A percentile compares a stretch with the other conserved stretches of the same genome.
phyloP scores from a whole-genome alignment of 2,797 vertebrate genomes.

The Sciurus carolinensis region DNA sequence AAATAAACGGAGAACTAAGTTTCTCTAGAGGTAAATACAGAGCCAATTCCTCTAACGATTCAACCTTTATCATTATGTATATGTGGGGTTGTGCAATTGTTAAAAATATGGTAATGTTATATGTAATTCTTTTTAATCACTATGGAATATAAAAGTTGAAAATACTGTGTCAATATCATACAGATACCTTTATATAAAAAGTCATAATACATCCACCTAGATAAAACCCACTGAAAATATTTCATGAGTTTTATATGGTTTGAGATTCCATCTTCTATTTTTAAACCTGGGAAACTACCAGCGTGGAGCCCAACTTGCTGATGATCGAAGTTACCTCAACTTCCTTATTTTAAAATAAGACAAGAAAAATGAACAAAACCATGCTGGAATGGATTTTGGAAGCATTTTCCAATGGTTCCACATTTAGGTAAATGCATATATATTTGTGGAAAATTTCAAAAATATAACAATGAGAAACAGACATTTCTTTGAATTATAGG shows the following conservation, averaged over 20 bases:
- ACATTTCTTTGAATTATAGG: conserved; percentile 19
- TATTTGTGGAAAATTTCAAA: conserved; percentile 75
- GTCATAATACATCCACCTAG: conserved; percentile 90
- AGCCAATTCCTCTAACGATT: conserved; percentile 86
- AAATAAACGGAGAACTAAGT: conserved; percentile 88
- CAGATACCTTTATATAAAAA: conserved; percentile 94
- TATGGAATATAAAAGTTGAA: conserved; percentile 94
- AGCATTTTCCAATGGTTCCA: conserved; percentile 74
- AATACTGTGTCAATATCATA: conserved; percentile 96
- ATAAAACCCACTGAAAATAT: conserved; percentile 83
- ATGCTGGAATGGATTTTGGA: conserved; percentile 84
- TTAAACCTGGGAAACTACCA: conserved; percentile 85
- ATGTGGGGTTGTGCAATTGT: conserved; percentile 89
- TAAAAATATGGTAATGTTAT: conserved; percentile 93
- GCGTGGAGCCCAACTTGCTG: conserved; percentile 79
- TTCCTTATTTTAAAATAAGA: conserved; percentile 79
- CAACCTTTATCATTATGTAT: conserved; percentile 84
- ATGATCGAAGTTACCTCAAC: conserved; percentile 81
- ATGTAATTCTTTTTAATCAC: conserved; percentile 91
- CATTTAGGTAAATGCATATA: conserved; percentile 79
- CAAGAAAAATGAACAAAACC: conserved; percentile 76
- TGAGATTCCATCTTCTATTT: conserved; percentile 82
- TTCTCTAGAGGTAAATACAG: conserved; percentile 84
- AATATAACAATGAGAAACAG: conserved; percentile 67
- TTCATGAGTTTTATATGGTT: conserved; percentile 85